These are phyloP conservation scores for Cuniculus paca DNA, from an alignment of 2,797 vertebrate species.

Conservation along the genomic window DNA sequence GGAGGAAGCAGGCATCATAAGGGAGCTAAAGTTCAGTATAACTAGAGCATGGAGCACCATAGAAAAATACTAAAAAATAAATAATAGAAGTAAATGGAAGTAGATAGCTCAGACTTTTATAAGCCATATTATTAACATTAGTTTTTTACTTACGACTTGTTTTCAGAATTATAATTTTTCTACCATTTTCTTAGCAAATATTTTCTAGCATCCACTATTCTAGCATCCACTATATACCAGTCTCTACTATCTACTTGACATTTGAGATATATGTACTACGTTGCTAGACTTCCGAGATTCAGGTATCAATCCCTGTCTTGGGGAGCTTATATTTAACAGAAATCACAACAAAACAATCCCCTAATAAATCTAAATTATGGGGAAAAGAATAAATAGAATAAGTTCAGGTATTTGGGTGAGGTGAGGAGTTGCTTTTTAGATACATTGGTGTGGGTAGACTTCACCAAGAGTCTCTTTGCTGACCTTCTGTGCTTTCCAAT, in stretches of 20 bases:
- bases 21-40: background rate
- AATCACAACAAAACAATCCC: background rate
- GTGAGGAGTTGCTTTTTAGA: background rate
- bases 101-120: background rate
- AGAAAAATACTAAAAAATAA: background rate
- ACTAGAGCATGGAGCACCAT: background rate
- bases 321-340: background rate
- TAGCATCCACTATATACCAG: background rate
- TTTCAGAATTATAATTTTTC: conserved; percentile 20
- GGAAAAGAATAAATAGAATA: background rate
- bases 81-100: background rate
- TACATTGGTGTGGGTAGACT: background rate
- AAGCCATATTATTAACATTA: background rate
- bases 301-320: background rate
- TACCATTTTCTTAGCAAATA: background rate
- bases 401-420: background rate
- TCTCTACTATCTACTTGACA: background rate
- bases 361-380: background rate
- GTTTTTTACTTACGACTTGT: background rate
- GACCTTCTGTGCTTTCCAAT: background rate
- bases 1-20: background rate
- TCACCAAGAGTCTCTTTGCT: background rate
- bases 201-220: background rate
- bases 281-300: background rate
- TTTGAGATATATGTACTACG: background rate